phyloP scores from a whole-genome alignment of 2,888 invertebrate genomes.

The Dynastes maya region DNA sequence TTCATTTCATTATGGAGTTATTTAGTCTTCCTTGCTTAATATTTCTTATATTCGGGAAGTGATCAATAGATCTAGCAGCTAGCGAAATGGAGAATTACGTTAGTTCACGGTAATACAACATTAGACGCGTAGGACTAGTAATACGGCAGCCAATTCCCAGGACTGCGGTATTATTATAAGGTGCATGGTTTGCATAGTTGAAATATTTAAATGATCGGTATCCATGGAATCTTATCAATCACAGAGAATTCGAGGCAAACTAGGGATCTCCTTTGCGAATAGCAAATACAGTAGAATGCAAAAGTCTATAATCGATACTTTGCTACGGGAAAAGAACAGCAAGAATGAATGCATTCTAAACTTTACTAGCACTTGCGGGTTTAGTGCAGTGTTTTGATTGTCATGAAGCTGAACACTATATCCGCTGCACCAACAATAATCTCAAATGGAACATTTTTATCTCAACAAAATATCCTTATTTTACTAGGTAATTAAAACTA shows the following conservation, averaged over 20 bases:
- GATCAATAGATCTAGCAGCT: constrained; percentile 28
- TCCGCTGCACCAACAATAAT: background rate
- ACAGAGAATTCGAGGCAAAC: constrained; percentile 1
- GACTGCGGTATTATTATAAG: constrained; percentile 28
- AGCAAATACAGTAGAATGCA: background rate
- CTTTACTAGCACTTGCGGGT: background rate
- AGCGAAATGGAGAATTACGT: constrained; percentile 25
- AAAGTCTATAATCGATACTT: background rate
- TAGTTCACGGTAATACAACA: constrained; percentile 1
- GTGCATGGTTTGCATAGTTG: constrained; percentile 39
- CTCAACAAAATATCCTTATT: constrained; percentile 10
- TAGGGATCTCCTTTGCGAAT: too few relatives aligned
- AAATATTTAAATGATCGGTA: constrained; percentile 38
- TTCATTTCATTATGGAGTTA: constrained; percentile 31
- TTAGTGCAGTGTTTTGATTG: background rate
- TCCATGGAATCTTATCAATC: constrained; percentile 39
- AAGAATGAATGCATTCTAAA: background rate
- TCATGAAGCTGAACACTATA: background rate
- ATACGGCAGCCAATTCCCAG: constrained; percentile 14
- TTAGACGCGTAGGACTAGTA: background rate
- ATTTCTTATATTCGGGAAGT: background rate
- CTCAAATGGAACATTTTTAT: background rate
- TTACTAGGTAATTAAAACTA: constrained; percentile 13
- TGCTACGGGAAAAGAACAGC: too few relatives aligned
- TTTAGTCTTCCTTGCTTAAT: constrained; percentile 12